These are phyloP conservation scores for Ctenomys sociabilis DNA, from an alignment of 2,113 vertebrate genomes.

Conservation along the genomic window DNA sequence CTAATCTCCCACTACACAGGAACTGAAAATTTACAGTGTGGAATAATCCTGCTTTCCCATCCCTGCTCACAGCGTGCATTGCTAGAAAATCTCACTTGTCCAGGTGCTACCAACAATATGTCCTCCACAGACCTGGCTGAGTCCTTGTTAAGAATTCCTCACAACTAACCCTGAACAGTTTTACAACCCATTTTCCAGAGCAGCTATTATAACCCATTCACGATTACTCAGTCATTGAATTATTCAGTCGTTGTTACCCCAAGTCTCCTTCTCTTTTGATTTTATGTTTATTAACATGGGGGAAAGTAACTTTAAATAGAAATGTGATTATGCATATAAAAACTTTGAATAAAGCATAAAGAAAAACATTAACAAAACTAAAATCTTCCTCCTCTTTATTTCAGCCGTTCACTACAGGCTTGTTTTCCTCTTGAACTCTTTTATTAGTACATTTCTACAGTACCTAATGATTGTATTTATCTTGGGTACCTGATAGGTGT, in stretches of 20 bases:
- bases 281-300: neutral
- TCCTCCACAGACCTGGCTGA: too few species aligned
- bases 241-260: neutral
- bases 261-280: neutral
- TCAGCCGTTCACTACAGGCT: neutral
- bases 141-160: neutral
- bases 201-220: neutral
- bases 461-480: neutral
- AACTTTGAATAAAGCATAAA: neutral
- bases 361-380: neutral
- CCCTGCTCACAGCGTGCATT: neutral
- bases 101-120: neutral
- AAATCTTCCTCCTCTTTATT: neutral
- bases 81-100: neutral
- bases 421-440: neutral
- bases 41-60: neutral
- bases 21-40: neutral
- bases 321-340: neutral
- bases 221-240: neutral
- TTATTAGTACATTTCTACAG: neutral
- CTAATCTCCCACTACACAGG: neutral
- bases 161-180: neutral
- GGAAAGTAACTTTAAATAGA: slow-evolving; percentile 7
- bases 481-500: neutral
- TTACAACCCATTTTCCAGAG: neutral